Evolutionary conservation across 2,888 invertebrate species (phyloP).

Genomic region (Drosophila mayaguana): DNA sequence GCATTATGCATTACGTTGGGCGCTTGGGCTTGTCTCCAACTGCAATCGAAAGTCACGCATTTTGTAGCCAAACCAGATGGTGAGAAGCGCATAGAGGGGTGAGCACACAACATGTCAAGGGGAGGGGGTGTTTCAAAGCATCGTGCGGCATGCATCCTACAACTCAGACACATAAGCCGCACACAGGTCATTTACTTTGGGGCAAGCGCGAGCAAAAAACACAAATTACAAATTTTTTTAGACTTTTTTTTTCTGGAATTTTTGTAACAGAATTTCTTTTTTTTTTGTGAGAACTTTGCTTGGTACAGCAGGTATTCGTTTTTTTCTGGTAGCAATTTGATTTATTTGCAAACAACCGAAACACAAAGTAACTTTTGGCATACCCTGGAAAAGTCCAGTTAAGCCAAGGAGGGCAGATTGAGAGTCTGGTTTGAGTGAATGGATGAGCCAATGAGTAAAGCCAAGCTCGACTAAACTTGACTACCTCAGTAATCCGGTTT

Average conservation of each 20-base stretch:
- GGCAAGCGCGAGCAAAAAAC: conserved; percentile 13
- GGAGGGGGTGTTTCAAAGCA: background rate
- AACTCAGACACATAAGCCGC: conserved; percentile 17
- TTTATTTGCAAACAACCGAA: conserved; percentile 59
- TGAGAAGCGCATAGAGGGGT: conserved; percentile 13
- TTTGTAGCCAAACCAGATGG: conserved; percentile 27
- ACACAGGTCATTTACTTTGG: conserved; percentile 48
- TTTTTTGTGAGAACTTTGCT: conserved; percentile 1
- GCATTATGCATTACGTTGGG: background rate
- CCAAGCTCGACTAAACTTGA: background rate
- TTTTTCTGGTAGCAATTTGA: conserved; percentile 56
- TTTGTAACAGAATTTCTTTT: background rate
- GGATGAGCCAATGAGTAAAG: too few species aligned
- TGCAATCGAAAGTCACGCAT: conserved; percentile 51
- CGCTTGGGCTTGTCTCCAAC: background rate
- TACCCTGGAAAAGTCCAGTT: background rate
- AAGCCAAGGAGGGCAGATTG: background rate
- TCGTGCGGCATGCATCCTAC: background rate
- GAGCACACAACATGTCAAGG: background rate
- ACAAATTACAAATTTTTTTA: conserved; percentile 8
- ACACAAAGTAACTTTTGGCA: conserved; percentile 4
- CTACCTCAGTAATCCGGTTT: too few species aligned
- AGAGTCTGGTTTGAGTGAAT: too few species aligned
- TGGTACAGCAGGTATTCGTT: background rate
- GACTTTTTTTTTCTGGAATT: conserved; percentile 7